Percentiles rank a stretch among this genome's conserved stretches.
phyloP scores from a whole-genome alignment of 2,888 invertebrate genomes.

The Microchrysa polita region DNA sequence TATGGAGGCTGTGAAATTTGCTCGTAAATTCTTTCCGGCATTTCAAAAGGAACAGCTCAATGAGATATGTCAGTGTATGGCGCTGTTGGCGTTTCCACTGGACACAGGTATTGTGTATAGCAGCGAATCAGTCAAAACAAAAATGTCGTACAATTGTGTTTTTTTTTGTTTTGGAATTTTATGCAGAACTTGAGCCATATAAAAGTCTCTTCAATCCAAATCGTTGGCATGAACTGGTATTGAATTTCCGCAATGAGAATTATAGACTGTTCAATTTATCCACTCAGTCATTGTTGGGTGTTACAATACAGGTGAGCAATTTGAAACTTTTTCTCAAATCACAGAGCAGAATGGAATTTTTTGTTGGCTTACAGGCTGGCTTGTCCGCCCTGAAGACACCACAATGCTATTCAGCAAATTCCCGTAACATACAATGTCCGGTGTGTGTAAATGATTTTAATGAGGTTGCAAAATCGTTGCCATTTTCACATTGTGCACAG shows the following conservation, averaged over 20 bases:
- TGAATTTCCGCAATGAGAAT: conserved; percentile 93
- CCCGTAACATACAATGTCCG: conserved; percentile 87
- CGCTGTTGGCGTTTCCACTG: conserved; percentile 90
- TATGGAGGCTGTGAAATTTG: conserved; percentile 93
- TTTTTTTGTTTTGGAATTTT: conserved; percentile 32
- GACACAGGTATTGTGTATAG: conserved; percentile 70
- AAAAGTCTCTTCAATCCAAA: conserved; percentile 72
- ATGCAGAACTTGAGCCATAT: conserved; percentile 74
- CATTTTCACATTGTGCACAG: conserved; percentile 96
- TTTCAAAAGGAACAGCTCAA: conserved; percentile 87
- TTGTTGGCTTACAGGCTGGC: conserved; percentile 72
- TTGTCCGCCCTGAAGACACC: conserved; percentile 95
- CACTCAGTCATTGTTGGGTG: conserved; percentile 89
- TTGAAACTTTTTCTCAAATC: background rate
- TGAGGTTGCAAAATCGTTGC: conserved; percentile 84
- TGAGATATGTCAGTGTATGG: conserved; percentile 95
- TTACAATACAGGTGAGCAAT: conserved; percentile 74
- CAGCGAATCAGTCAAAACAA: background rate
- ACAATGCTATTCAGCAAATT: conserved; percentile 78
- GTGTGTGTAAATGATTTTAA: conserved; percentile 91
- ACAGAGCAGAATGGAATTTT: background rate
- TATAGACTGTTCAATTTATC: conserved; percentile 94
- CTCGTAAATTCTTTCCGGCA: conserved; percentile 88
- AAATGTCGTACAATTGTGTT: background rate
- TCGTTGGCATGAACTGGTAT: conserved; percentile 85